A percentile compares a stretch with the other conserved stretches of the same genome.
Evolutionary conservation across 2,888 invertebrate species (phyloP).

Genomic region (Drosophila heteroneura): DNA sequence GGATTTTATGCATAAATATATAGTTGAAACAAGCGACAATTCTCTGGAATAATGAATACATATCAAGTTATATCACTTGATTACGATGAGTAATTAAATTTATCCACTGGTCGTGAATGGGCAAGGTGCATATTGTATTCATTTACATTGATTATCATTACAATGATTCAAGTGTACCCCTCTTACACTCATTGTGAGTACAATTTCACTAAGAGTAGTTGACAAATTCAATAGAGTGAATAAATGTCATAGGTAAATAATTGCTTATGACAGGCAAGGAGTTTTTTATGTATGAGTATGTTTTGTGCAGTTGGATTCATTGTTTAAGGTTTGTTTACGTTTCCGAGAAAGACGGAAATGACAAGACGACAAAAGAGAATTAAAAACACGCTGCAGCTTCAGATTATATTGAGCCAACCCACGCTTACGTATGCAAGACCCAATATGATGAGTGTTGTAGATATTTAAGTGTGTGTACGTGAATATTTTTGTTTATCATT

Average conservation of each 20-base stretch:
- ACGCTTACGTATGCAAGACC: slow-evolving; percentile 55
- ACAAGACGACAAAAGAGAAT: slow-evolving; percentile 50
- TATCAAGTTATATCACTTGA: background rate
- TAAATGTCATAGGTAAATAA: slow-evolving; percentile 32
- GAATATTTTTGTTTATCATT: slow-evolving; percentile 74
- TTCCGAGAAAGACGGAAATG: slow-evolving; percentile 72
- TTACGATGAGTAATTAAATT: slow-evolving; percentile 27
- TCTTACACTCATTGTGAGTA: slow-evolving; percentile 3
- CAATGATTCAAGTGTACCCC: slow-evolving; percentile 13
- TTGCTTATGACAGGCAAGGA: background rate
- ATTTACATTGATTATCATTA: slow-evolving; percentile 39
- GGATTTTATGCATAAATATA: background rate
- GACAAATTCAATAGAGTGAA: slow-evolving; percentile 22
- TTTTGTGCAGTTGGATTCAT: slow-evolving; percentile 27
- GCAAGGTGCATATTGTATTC: slow-evolving; percentile 11
- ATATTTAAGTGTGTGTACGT: slow-evolving; percentile 53
- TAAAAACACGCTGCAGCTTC: slow-evolving; percentile 33
- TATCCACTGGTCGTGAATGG: slow-evolving; percentile 20
- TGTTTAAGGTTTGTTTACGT: slow-evolving; percentile 59
- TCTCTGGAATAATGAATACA: background rate
- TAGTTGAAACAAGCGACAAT: background rate
- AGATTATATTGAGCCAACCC: background rate
- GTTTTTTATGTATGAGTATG: background rate
- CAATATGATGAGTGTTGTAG: slow-evolving; percentile 10
- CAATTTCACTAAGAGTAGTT: slow-evolving; percentile 13